A percentile compares a stretch with the other conserved stretches of the same genome.
Conservation (phyloP, 2,797 vertebrate species). For the Perodicticus potto region DNA sequence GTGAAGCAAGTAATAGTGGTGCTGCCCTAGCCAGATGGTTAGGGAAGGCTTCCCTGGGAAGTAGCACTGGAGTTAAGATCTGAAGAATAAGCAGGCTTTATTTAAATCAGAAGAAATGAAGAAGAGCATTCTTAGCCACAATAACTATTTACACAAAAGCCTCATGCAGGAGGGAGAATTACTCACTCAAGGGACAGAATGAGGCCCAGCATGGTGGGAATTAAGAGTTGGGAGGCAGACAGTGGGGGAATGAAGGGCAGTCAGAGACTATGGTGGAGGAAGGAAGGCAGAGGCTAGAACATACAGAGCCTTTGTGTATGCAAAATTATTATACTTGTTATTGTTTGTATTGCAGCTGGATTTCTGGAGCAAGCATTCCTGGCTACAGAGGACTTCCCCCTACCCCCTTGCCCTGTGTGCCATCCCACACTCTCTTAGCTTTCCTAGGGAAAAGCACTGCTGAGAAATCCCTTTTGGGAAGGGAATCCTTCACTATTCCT, state of each 20-base stretch:
- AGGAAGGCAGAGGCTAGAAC: not conserved
- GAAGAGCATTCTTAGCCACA: not conserved
- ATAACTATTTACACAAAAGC: not conserved
- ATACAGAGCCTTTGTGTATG: rapidly evolving
- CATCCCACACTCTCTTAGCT: not conserved
- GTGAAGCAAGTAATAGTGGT: not conserved
- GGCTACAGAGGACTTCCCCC: too few species aligned
- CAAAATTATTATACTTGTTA: not conserved
- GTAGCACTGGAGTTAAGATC: not conserved
- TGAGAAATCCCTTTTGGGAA: not conserved
- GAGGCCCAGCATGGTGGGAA: not conserved
- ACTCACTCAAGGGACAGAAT: not conserved
- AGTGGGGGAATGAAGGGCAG: not conserved
- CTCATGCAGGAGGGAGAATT: not conserved
- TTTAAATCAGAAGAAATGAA: not conserved
- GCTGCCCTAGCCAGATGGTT: too few species aligned
- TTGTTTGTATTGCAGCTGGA: not conserved
- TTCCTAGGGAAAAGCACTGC: not conserved
- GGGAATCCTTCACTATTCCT: not conserved
- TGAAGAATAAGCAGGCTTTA: not conserved
- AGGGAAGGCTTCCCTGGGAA: not conserved
- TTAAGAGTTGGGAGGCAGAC: not conserved
- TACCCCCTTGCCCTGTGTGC: rapidly evolving
- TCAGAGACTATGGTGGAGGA: not conserved
- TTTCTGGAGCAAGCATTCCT: not conserved